These are phyloP conservation scores for Neosilurus mollespiculum DNA, from an alignment of 2,797 vertebrate species.

Conservation along the genomic window DNA sequence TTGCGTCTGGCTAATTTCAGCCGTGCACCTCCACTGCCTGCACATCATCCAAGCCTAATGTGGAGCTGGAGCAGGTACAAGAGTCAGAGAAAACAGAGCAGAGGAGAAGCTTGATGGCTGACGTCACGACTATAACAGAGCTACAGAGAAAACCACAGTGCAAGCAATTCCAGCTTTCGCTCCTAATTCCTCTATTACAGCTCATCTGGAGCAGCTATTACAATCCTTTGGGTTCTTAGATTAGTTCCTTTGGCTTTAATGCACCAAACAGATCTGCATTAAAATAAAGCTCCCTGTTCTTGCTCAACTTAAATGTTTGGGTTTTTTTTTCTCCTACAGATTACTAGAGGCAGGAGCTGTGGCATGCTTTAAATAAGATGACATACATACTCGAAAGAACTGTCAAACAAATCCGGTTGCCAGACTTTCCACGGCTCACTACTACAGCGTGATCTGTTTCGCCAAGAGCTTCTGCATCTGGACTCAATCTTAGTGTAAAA, in stretches of 20 bases:
- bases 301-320: slow-evolving; percentile 42
- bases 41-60: slow-evolving; percentile 32
- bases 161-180: slow-evolving; percentile 15
- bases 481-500: slow-evolving; percentile 19
- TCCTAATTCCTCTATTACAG: slow-evolving; percentile 51
- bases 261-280: slow-evolving; percentile 42
- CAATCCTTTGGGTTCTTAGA: slow-evolving; percentile 35
- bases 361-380: slow-evolving; percentile 38
- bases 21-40: slow-evolving; percentile 32
- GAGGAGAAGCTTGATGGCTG: slow-evolving; percentile 22
- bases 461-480: slow-evolving; percentile 35
- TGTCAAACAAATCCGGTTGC: slow-evolving; percentile 48
- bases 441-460: slow-evolving; percentile 54
- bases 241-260: slow-evolving; percentile 49
- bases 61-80: slow-evolving; percentile 17
- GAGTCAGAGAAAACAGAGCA: slow-evolving; percentile 31
- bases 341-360: slow-evolving; percentile 47
- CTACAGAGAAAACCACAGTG: slow-evolving; percentile 1
- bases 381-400: slow-evolving; percentile 50
- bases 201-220: slow-evolving; percentile 34
- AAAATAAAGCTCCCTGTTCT: slow-evolving; percentile 47
- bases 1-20: slow-evolving; percentile 60
- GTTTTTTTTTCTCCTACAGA: slow-evolving; percentile 2
- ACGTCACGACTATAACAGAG: slow-evolving; percentile 21
- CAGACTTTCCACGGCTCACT: slow-evolving; percentile 49